Conservation (phyloP, 2,888 invertebrate genomes). For the Coleophora deauratella region DNA sequence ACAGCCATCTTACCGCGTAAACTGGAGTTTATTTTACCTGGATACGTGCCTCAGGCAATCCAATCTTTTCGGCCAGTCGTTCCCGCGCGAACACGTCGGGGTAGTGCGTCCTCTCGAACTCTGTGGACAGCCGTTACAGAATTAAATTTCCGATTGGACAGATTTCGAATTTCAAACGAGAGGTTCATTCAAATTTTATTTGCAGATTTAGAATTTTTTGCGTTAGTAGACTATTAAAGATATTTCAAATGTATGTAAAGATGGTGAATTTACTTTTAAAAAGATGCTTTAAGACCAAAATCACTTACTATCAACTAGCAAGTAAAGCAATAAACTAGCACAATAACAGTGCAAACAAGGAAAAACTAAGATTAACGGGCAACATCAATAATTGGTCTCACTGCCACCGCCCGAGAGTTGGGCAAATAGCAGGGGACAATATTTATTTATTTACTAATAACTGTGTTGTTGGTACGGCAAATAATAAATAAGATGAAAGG, state of each 20-base stretch:
- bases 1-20: constrained; percentile 60
- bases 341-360: constrained; percentile 29
- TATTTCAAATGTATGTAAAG: too few species aligned
- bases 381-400: constrained; percentile 53
- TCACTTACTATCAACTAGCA: constrained; percentile 14
- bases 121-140: constrained; percentile 62
- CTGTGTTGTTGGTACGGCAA: constrained; percentile 45
- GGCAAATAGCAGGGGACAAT: constrained; percentile 59
- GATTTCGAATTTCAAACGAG: constrained; percentile 12
- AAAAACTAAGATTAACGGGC: constrained; percentile 50
- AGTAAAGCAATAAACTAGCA: constrained; percentile 29
- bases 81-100: constrained; percentile 98
- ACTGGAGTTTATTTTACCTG: constrained; percentile 87
- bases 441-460: constrained; percentile 72
- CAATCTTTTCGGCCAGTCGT: constrained; percentile 96
- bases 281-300: not conserved
- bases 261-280: too few species aligned
- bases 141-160: constrained; percentile 17
- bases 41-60: constrained; percentile 99
- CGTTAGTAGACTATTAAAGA: too few species aligned
- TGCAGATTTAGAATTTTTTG: constrained; percentile 1
- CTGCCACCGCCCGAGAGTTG: constrained; percentile 50
- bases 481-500: constrained; percentile 66
- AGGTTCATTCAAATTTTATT: not conserved
- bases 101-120: constrained; percentile 98